Percentiles rank a stretch among this genome's conserved stretches.
These are phyloP conservation scores for Trachythela sp. DNA, from an alignment of 64 coral and sea anemone species.

Conservation along the genomic window DNA sequence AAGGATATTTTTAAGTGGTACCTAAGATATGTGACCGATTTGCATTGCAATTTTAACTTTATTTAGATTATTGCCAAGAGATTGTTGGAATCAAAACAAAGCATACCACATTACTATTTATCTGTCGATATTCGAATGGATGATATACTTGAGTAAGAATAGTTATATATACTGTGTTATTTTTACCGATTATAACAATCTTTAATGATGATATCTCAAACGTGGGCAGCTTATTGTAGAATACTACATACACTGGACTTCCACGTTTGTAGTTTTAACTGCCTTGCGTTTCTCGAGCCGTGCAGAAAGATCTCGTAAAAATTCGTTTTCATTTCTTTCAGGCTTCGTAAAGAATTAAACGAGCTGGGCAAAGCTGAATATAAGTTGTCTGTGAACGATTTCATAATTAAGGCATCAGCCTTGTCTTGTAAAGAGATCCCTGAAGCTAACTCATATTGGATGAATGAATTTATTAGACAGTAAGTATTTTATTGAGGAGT, in stretches of 20 bases:
- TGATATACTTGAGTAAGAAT: conserved; percentile 61
- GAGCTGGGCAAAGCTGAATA: conserved; percentile 52
- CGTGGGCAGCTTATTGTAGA: no score
- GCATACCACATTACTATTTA: conserved; percentile 95
- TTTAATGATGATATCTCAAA: no score
- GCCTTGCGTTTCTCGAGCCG: no score
- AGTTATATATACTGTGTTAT: no score
- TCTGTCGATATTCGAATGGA: conserved; percentile 87
- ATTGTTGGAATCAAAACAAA: conserved; percentile 84
- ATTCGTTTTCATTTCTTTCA: conserved; percentile 7
- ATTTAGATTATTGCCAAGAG: conserved; percentile 81
- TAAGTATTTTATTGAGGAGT: conserved; percentile 35
- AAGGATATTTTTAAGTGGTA: no score
- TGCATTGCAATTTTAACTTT: not conserved
- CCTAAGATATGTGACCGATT: no score
- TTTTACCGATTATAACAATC: no score
- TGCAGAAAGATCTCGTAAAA: not conserved
- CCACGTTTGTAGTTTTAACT: not conserved
- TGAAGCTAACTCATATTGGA: conserved; percentile 96
- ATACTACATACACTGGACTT: no score
- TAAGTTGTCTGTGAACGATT: conserved; percentile 98
- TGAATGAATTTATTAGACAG: conserved; percentile 92
- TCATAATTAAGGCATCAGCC: conserved; percentile 91
- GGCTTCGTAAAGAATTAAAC: conserved; percentile 73
- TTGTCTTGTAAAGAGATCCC: conserved; percentile 86